phyloP scores from a whole-genome alignment of 2,888 invertebrate species.

The Trichogramma dendrolimi region DNA sequence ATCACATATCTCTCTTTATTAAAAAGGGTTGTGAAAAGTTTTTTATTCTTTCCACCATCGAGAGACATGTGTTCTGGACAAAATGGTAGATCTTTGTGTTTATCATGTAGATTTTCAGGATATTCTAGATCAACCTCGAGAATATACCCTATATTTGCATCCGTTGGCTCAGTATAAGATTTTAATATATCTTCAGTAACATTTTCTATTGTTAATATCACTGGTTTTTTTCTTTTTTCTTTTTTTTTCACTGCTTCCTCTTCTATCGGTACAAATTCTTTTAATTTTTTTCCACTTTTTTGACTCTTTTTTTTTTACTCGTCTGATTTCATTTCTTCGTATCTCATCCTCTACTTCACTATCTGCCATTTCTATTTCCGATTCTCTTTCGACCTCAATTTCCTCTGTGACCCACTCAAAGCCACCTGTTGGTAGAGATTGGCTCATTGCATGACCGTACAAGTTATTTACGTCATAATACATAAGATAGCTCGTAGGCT shows the following conservation, averaged over 20 bases:
- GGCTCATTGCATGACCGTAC: constrained; percentile 31
- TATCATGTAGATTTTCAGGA: constrained; percentile 9
- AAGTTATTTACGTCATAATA: constrained; percentile 35
- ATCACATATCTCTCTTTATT: constrained; percentile 39
- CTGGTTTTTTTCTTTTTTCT: too few relatives aligned
- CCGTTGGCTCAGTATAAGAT: not conserved
- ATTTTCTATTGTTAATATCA: too few relatives aligned
- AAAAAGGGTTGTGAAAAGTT: constrained; percentile 35
- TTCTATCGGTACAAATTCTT: too few relatives aligned
- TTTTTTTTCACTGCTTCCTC: too few relatives aligned
- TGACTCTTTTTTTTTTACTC: too few relatives aligned
- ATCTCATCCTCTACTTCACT: too few relatives aligned
- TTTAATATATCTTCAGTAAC: too few relatives aligned
- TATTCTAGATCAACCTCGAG: constrained; percentile 14
- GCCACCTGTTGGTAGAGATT: constrained; percentile 27
- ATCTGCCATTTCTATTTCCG: too few relatives aligned
- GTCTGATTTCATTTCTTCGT: too few relatives aligned
- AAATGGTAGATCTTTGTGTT: constrained; percentile 23
- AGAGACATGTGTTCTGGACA: constrained; percentile 34
- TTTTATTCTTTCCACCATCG: constrained; percentile 24
- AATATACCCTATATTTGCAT: constrained; percentile 1
- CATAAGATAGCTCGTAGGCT: constrained; percentile 23
- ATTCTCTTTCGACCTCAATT: not conserved
- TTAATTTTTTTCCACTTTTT: too few relatives aligned
- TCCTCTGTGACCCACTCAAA: constrained; percentile 31